These are phyloP conservation scores for Catharus minimus DNA, from an alignment of 2,113 vertebrate species.

Conservation along the genomic window DNA sequence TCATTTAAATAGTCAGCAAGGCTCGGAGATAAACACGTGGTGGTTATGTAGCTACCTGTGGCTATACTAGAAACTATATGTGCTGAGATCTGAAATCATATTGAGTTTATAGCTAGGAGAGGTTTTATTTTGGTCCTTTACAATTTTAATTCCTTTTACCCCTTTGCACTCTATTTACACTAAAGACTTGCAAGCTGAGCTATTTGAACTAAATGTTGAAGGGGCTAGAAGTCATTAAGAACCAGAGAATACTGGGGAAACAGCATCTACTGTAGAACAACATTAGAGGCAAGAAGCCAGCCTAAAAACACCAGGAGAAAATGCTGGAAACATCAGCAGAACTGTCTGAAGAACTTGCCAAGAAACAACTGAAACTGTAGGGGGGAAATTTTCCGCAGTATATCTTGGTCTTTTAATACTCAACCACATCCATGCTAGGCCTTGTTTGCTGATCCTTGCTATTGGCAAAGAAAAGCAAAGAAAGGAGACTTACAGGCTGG, in stretches of 20 bases:
- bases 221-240: neutral
- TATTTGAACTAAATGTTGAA: neutral
- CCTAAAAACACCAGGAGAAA: neutral
- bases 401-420: neutral
- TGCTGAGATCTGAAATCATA: neutral
- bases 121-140: neutral
- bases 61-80: neutral
- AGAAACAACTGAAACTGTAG: neutral
- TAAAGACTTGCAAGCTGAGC: neutral
- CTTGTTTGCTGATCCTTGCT: neutral
- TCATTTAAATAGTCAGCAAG: neutral
- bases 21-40: neutral
- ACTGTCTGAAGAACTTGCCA: slow-evolving; percentile 3
- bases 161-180: neutral
- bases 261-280: neutral
- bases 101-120: neutral
- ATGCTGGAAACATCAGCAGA: neutral
- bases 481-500: neutral
- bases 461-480: neutral
- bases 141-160: neutral
- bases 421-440: neutral
- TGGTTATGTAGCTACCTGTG: neutral
- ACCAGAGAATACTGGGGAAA: neutral
- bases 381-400: neutral
- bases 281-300: neutral